Evolutionary conservation across 2,797 vertebrate species (phyloP).

Genomic region (Trachops cirrhosus): DNA sequence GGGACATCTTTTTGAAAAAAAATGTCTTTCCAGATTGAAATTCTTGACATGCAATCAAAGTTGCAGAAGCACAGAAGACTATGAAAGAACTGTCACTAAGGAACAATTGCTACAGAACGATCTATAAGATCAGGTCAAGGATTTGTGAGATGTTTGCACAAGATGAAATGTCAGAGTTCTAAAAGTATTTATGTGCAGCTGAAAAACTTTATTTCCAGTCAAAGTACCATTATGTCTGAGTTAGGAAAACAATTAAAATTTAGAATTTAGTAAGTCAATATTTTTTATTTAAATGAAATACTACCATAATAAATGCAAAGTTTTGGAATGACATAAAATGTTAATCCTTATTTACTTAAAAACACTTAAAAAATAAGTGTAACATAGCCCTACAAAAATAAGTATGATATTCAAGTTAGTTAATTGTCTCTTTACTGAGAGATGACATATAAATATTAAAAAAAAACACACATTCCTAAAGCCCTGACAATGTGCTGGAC

Average conservation of each 20-base stretch:
- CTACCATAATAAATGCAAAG: not conserved
- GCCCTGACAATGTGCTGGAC: not conserved
- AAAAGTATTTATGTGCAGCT: constrained; percentile 38
- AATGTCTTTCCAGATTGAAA: constrained; percentile 49
- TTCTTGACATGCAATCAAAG: constrained; percentile 72
- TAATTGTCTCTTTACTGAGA: not conserved
- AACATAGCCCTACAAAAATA: not conserved
- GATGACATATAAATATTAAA: not conserved
- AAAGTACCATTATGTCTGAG: not conserved
- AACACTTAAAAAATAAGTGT: not conserved
- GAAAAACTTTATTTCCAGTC: constrained; percentile 41
- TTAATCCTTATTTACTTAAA: not conserved
- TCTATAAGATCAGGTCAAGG: constrained; percentile 68
- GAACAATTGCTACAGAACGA: constrained; percentile 62
- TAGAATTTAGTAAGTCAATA: not conserved
- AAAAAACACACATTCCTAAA: not conserved
- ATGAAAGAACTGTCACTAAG: constrained; percentile 65
- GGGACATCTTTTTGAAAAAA: constrained; percentile 44
- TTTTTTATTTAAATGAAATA: not conserved
- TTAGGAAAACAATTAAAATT: constrained; percentile 3
- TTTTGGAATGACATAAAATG: not conserved
- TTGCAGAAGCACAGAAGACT: constrained; percentile 31
- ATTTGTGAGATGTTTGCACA: constrained; percentile 69
- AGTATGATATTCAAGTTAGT: not conserved
- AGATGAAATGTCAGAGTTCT: constrained; percentile 65